Conservation (phyloP, 1,140 invertebrate genomes). For the Drosophila yakuba region DNA sequence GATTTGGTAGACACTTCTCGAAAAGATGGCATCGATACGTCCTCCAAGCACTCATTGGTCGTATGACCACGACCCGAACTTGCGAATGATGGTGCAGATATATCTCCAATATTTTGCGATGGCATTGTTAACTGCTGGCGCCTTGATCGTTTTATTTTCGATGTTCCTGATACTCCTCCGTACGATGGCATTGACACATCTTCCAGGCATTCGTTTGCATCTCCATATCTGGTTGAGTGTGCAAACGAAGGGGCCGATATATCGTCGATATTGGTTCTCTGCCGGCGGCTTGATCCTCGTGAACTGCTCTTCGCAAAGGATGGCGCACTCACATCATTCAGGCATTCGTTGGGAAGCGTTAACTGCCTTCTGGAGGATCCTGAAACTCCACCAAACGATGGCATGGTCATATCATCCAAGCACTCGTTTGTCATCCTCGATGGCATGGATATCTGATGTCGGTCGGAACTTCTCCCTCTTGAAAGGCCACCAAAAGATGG, state of each 20-base stretch:
- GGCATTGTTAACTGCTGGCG: background rate
- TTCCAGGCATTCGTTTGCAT: background rate
- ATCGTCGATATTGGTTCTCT: background rate
- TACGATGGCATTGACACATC: too few species aligned
- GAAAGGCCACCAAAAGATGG: background rate
- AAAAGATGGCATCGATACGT: slow-evolving; percentile 9
- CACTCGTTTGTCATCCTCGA: slow-evolving; percentile 15
- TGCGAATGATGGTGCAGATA: background rate
- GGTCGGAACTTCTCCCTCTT: background rate
- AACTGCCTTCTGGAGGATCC: background rate
- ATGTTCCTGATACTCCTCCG: background rate
- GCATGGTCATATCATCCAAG: slow-evolving; percentile 32
- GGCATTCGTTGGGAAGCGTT: background rate
- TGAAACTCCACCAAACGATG: background rate
- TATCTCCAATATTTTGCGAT: background rate
- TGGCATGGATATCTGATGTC: slow-evolving; percentile 1
- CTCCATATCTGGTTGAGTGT: background rate
- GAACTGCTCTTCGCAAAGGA: background rate
- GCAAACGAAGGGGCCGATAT: background rate
- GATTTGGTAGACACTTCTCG: background rate
- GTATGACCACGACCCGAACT: background rate
- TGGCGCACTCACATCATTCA: background rate
- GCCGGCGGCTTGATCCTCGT: background rate
- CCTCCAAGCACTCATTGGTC: slow-evolving; percentile 6
- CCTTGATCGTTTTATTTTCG: background rate